Evolutionary conservation across 2,797 vertebrate species (phyloP).

Genomic region (Prunella strophiata): DNA sequence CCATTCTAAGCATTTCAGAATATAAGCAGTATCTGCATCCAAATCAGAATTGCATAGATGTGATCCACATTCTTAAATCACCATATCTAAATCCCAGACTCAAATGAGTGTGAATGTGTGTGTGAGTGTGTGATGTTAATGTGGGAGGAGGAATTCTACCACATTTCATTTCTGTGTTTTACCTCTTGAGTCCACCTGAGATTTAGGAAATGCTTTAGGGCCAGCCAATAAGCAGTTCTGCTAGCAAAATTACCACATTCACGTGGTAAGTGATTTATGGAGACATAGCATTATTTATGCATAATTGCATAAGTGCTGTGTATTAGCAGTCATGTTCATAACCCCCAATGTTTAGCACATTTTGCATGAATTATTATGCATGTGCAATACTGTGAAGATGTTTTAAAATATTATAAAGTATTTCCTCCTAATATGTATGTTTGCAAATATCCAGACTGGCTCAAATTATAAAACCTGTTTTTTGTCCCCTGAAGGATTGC

Average conservation of each 20-base stretch:
- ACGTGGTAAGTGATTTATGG: neutral
- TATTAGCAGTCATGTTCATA: constrained; percentile 42
- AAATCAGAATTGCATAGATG: constrained; percentile 30
- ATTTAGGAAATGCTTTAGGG: constrained; percentile 6
- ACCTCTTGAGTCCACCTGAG: neutral
- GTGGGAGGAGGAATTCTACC: neutral
- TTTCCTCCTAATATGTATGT: constrained; percentile 16
- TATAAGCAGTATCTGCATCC: neutral
- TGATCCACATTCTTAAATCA: constrained; percentile 17
- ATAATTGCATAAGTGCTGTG: neutral
- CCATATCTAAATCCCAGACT: constrained; percentile 3
- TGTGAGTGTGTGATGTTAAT: neutral
- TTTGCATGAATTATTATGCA: constrained; percentile 31
- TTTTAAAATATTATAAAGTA: constrained; percentile 31
- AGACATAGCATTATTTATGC: constrained; percentile 19
- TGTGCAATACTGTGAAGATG: constrained; percentile 5
- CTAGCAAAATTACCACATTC: constrained; percentile 11
- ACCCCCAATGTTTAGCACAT: neutral
- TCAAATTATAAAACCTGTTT: neutral
- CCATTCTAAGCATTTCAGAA: constrained; percentile 1
- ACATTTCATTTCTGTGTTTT: neutral
- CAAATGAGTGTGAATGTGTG: neutral
- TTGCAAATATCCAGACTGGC: neutral
- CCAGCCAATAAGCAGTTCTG: neutral
- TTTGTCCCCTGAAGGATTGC: neutral